Conservation (phyloP, 64 coral and sea anemone species). For the Catalaphyllia jardinei region DNA sequence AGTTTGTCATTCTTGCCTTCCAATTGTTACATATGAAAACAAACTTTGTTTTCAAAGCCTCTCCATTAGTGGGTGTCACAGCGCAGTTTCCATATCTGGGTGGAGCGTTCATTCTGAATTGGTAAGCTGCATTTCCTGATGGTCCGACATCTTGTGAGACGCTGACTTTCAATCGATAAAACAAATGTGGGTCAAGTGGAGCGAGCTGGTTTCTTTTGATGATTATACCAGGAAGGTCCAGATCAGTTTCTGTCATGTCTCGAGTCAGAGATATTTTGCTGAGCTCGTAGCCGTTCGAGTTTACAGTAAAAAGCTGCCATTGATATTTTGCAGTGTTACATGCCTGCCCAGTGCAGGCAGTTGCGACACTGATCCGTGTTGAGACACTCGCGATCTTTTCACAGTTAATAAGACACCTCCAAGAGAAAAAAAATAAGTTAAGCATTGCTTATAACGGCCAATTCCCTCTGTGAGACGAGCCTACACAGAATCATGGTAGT, state of each 20-base stretch:
- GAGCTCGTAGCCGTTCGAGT: background rate
- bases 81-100: slow-evolving; percentile 35
- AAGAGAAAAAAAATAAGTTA: background rate
- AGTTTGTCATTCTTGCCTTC: background rate
- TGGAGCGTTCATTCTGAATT: slow-evolving; percentile 67
- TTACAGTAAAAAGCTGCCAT: background rate
- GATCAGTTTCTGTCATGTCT: slow-evolving; percentile 50
- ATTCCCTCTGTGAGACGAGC: too few relatives aligned
- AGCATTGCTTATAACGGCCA: background rate
- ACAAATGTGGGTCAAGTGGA: background rate
- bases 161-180: slow-evolving; percentile 58
- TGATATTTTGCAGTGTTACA: background rate
- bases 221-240: slow-evolving; percentile 45
- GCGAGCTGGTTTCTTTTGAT: slow-evolving; percentile 42
- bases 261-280: background rate
- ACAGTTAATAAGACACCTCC: slow-evolving; percentile 75
- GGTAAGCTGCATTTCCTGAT: slow-evolving; percentile 60
- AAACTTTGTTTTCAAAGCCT: slow-evolving; percentile 63
- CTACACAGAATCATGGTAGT: too few relatives aligned
- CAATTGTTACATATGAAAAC: slow-evolving; percentile 46
- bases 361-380: slow-evolving; percentile 53
- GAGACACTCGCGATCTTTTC: slow-evolving; percentile 32
- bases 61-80: slow-evolving; percentile 47
- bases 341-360: slow-evolving; percentile 16
- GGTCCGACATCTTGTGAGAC: background rate